A percentile compares a stretch with the other conserved stretches of the same genome.
Evolutionary conservation across 2,113 vertebrate species (phyloP).

Genomic region (Onychorhynchus coronatus): DNA sequence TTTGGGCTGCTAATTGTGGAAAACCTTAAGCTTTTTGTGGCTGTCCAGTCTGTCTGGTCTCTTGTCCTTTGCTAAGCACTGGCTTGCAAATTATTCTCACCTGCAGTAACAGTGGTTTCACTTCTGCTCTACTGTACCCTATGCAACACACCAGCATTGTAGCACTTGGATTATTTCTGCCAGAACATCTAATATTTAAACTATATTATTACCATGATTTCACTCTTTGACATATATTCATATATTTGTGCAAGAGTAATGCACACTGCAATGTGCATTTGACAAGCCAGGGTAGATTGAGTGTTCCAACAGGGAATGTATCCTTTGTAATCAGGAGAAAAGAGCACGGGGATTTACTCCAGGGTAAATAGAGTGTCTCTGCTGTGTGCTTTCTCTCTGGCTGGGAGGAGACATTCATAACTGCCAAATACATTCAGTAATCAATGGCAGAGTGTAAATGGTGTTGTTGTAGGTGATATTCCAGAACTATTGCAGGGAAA

Average conservation of each 20-base stretch:
- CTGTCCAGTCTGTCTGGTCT: neutral
- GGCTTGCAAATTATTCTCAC: neutral
- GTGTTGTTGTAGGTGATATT: neutral
- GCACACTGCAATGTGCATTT: neutral
- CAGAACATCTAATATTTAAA: neutral
- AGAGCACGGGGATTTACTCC: neutral
- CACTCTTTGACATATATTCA: neutral
- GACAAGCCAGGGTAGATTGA: neutral
- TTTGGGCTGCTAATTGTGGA: neutral
- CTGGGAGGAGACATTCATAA: neutral
- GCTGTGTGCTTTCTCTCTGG: neutral
- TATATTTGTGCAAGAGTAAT: slow-evolving; percentile 9
- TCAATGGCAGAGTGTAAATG: neutral
- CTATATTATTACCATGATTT: neutral
- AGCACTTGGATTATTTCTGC: neutral
- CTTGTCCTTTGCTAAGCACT: neutral
- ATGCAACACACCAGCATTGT: neutral
- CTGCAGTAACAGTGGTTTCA: neutral
- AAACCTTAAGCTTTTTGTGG: neutral
- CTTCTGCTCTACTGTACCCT: neutral
- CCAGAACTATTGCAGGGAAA: neutral
- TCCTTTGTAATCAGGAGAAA: neutral
- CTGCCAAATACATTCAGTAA: slow-evolving; percentile 13
- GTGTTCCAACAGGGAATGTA: neutral
- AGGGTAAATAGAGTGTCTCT: neutral